Evolutionary conservation across 2,113 vertebrate species (phyloP), one percentile per base, ranked within the genome.

Genomic region (Calypte anna): DNA sequence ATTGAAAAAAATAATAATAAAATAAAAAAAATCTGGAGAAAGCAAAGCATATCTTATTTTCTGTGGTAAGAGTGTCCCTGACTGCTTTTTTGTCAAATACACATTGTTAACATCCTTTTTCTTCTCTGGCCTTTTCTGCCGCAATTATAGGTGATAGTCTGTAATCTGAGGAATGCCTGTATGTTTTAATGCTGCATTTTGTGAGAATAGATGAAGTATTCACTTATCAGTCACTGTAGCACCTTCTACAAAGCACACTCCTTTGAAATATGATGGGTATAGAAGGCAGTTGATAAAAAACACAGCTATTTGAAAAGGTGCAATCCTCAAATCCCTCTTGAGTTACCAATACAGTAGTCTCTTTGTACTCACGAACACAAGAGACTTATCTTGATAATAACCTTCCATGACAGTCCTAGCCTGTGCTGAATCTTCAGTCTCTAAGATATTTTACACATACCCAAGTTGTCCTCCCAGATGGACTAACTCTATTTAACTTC

Each of bases 381-480:
- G 50, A 82, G 74, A 62, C 50, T 85, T 76, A 93, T 69, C 66
- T 82, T 89, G 89, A 79, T 87, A 87, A 94, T 73, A 87, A 79
- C 66, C n/a, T 89, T 68, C 68, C 1, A 2, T 88, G 78, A 67
- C 84, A 95, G 48, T 64, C 33, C 23, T 44, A 30, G 23, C 44
- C 68, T 88, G 43, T 75, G n/a, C 46, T 74, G 88, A 85, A 57
- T 81, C 85, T 80, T 91, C 38, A 33, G 30, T 50, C 51, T 88
- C 38, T 36, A 24, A 74, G 72, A 80, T 22, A 46, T 80, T 95
- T 94, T 48, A 40, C 53, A 67, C 59, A 57, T 19, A 70, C 33
- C 10, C 18, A 74, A 11, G 1, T n/a, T 90, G 70, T 79, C 43
- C 59, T 94, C 27, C 33, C 33, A 33, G 61, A 63, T 17, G 38